Base-by-base conservation (phyloP, 1,140 invertebrate species). In the Caenorhabditis remanei region DNA sequence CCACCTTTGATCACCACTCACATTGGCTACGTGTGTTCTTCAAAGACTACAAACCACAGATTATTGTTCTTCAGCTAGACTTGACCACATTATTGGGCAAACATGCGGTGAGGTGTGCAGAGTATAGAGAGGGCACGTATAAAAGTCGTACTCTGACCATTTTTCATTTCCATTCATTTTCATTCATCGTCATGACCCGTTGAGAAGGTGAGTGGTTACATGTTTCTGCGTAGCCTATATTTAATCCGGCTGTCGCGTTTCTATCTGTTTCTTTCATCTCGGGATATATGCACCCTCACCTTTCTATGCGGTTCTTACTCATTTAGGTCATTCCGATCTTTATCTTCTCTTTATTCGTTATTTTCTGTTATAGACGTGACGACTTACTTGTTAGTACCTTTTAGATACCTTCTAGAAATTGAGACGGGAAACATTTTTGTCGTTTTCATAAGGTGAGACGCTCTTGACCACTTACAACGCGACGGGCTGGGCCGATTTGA, bases 11-110 rank as follows among this genome's bases (percentile, higher is more conserved):
- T 79, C 71, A 79, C 16, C 32, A 40, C 32, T 65, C 32, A 40
- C 21, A 40, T 46, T 79, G 71, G 19, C 71, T 79, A 79, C 71
- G 71, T 79, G 71, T 79, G 71, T 79, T 79, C 71, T 71, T 71
- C 71, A 53, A 50, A 71, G 46, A 32, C 71, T 79, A 79, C 46
- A 79, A 79, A 79, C 71, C 71, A 79, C 46, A 79, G 46, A 79
- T 79, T 13, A 8, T 50, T 5, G 21, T 48, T 43, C 67, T 50
- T 41, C 46, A 79, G 71, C 71, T 50, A 48, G 46, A 79, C 46
- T 79, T 50, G 71, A 79, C 71, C 71, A 79, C 46, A 50, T 71
- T 71, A 40, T 40, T 13, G 9, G 46, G 46, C 71, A 53, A 79
- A 79, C 71, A 48, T 50, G 53, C 13, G 40, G 19, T 43, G 40